Evolutionary conservation across 2,888 invertebrate species (phyloP), one percentile per base, ranked within the genome.

Genomic region (Andricus quercusramuli): DNA sequence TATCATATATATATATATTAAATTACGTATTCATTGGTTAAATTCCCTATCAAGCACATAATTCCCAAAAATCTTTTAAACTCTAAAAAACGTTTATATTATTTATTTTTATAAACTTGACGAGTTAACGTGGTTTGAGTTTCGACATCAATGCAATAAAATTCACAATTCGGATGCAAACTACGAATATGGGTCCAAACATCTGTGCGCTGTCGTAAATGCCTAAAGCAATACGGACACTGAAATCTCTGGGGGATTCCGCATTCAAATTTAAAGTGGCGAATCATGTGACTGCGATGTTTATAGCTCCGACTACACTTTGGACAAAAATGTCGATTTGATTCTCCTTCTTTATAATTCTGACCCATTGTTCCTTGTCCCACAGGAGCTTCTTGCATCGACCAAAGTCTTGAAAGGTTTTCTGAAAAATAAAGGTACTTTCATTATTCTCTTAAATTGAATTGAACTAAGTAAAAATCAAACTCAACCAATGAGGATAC

Each of bases 271-370:
- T 87, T 93, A 90, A 93, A 93, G 87, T 95, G 95, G 1, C 95
- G 93, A 84, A 94, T 94, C 88, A 95, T 93, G 86, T 95, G 95
- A 20, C 95, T 94, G 84, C 95, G 94, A 79, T 95, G 94, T 84
- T 95, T 93, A 90, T 95, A 95, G 84, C 94, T 94, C 88, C 94
- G 94, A 85, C 92, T 93, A 87, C 95, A 95, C 59, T 94, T 94
- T 41, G 93, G 93, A 87, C 95, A 95, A 22, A 93, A 93, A 81
- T 93, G 92, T 20, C 91, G 89, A 70, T 79, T 85, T 41, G 25
- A n/a, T 8, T 6, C 29, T 59, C 22, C 22, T 59, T 9, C 59
- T 22, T 59, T 22, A 22, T 22, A 6, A 59, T 59, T 59, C 22
- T 22, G 13, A n/a, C 22, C n/a, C n/a, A 9, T 22, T 22, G 9